These are phyloP conservation scores for Murina feae DNA, from an alignment of 2,113 vertebrate genomes.

Conservation along the genomic window DNA sequence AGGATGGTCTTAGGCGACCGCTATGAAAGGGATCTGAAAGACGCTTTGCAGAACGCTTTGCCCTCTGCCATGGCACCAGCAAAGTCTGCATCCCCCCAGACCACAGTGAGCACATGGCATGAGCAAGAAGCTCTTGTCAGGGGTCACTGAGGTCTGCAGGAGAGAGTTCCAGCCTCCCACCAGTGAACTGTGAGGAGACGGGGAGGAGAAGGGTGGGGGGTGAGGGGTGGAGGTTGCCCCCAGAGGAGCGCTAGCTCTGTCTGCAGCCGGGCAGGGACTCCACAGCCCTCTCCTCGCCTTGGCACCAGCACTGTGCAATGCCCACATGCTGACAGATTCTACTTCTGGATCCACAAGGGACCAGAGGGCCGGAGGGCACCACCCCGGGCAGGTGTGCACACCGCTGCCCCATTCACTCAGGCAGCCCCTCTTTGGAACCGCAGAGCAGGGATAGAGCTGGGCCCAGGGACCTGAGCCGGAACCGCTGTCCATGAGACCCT, in stretches of 20 bases:
- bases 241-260: accelerated
- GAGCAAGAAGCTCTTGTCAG: neutral
- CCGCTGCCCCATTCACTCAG: neutral
- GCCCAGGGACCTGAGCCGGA: neutral
- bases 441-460: too few species aligned
- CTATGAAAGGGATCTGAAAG: too few species aligned
- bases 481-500: neutral
- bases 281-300: neutral
- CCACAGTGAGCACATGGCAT: neutral
- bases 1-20: too few species aligned
- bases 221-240: too few species aligned
- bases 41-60: neutral
- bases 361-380: neutral
- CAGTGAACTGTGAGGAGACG: neutral
- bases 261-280: accelerated
- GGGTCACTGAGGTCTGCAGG: neutral
- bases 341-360: neutral
- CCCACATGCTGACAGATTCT: neutral
- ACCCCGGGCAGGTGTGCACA: neutral
- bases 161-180: neutral
- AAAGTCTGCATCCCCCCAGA: neutral
- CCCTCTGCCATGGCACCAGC: neutral
- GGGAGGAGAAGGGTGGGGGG: neutral
- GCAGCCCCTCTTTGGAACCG: neutral
- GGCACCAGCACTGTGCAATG: neutral